Evolutionary conservation across 2,888 invertebrate genomes (phyloP).

Genomic region (Archips crataeganus): DNA sequence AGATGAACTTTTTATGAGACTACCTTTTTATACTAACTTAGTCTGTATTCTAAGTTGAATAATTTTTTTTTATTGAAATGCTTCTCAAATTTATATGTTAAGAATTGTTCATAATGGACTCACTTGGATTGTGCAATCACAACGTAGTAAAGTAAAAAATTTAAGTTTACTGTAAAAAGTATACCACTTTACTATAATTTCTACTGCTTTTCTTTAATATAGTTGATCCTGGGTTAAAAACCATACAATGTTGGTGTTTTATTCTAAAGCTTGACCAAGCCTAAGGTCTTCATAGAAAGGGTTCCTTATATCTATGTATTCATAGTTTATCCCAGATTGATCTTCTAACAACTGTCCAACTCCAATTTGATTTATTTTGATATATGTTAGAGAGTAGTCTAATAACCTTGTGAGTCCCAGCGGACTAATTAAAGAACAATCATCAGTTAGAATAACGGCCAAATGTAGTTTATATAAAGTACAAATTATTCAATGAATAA

Average conservation of each 20-base stretch:
- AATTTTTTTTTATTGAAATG: slow-evolving; percentile 61
- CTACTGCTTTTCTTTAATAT: slow-evolving; percentile 1
- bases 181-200: neutral
- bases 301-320: no score
- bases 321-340: no score
- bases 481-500: no score
- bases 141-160: neutral
- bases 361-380: no score
- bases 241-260: neutral
- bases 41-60: slow-evolving; percentile 62
- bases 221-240: neutral
- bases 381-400: no score
- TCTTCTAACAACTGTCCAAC: no score
- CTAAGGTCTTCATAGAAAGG: neutral
- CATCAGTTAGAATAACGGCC: no score
- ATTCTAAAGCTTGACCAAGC: neutral
- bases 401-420: no score
- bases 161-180: neutral
- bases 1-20: slow-evolving; percentile 47
- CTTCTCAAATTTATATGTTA: neutral
- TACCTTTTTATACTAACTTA: slow-evolving; percentile 41
- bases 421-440: no score
- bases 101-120: neutral
- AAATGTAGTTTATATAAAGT: no score
- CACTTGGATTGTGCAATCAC: slow-evolving; percentile 6